These are phyloP conservation scores for Mohoua ochrocephala DNA, from an alignment of 2,113 vertebrate species.

Conservation along the genomic window DNA sequence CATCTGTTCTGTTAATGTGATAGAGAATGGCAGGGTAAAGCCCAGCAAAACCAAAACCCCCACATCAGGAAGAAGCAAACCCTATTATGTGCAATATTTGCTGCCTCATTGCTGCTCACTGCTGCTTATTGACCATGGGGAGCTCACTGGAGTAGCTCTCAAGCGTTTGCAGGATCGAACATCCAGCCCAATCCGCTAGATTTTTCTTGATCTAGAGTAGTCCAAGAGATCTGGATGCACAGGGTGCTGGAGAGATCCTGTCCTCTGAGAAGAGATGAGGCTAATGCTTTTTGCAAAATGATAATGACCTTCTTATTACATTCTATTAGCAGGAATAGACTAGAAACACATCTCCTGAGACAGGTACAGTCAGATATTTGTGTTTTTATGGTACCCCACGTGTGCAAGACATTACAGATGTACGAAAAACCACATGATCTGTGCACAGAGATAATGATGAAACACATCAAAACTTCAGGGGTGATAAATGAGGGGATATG, in stretches of 20 bases:
- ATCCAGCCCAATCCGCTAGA: neutral
- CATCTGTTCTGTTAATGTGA: slow-evolving; percentile 22
- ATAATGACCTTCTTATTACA: neutral
- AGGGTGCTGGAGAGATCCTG: neutral
- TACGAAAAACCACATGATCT: neutral
- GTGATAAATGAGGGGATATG: neutral
- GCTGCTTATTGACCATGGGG: neutral
- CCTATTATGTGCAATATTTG: neutral
- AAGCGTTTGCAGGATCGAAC: neutral
- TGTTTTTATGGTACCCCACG: neutral
- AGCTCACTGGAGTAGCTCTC: neutral
- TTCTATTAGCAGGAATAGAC: neutral
- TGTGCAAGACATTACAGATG: neutral
- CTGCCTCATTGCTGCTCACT: neutral
- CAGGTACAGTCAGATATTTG: neutral
- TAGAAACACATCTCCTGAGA: neutral
- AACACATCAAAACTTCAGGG: neutral
- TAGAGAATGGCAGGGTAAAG: neutral
- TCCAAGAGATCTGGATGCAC: neutral
- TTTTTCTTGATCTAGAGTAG: neutral
- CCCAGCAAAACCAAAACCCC: neutral
- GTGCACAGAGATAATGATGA: neutral
- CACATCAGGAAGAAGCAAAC: neutral
- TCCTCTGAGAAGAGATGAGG: neutral
- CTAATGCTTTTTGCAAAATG: neutral